Percentiles rank a stretch among this genome's conserved stretches.
Evolutionary conservation across 2,797 vertebrate genomes (phyloP).

Genomic region (Sebastiscus albofasciatus): DNA sequence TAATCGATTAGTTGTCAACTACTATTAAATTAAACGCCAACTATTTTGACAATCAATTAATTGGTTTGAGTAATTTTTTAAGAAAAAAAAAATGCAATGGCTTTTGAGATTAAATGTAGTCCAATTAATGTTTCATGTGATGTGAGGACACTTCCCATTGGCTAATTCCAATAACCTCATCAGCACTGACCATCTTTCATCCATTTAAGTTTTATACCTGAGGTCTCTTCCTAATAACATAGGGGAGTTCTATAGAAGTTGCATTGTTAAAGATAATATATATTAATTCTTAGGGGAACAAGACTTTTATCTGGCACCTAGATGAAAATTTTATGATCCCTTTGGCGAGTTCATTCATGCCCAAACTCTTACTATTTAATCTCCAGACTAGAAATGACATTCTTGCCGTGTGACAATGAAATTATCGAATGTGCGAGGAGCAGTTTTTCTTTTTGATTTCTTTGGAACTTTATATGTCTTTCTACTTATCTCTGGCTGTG

Average conservation of each 20-base stretch:
- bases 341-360: conserved; percentile 16
- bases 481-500: conserved; percentile 2
- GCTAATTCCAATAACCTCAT: not conserved
- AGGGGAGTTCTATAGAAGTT: not conserved
- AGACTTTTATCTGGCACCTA: conserved; percentile 10
- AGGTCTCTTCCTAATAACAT: not conserved
- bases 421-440: not conserved
- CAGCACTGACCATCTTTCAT: not conserved
- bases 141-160: not conserved
- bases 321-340: conserved; percentile 14
- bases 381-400: conserved; percentile 1
- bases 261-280: not conserved
- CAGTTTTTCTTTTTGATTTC: conserved; percentile 9
- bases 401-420: not conserved
- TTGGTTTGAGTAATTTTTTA: too few species aligned
- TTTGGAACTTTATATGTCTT: not conserved
- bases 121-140: not conserved
- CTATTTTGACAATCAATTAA: too few species aligned
- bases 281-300: not conserved
- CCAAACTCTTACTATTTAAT: conserved; percentile 18
- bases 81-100: not conserved
- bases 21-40: too few species aligned
- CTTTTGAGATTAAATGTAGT: not conserved
- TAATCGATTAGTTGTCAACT: too few species aligned
- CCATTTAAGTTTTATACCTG: not conserved